Evolutionary conservation across 2,888 invertebrate species (phyloP).

Genomic region (Morpho deidamia): DNA sequence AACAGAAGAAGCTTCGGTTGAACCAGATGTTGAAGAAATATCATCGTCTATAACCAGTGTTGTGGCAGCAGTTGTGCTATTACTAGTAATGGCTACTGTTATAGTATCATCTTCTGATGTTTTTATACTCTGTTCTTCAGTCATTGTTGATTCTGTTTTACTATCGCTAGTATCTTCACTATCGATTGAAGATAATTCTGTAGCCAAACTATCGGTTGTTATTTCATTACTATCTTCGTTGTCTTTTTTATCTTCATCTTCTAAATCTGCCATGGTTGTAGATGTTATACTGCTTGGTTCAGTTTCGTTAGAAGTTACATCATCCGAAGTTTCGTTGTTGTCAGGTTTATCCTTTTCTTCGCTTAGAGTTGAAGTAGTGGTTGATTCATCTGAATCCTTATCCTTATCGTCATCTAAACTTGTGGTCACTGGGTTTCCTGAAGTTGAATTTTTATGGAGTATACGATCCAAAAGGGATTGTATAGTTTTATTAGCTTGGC

Average conservation of each 20-base stretch:
- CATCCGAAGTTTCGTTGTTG: too few species aligned
- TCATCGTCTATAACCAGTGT: background rate
- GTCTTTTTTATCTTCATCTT: background rate
- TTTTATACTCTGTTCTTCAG: background rate
- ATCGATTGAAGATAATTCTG: background rate
- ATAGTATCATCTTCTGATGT: background rate
- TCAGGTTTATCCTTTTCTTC: too few species aligned
- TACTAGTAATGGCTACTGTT: background rate
- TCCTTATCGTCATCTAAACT: background rate
- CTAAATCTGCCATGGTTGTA: too few species aligned
- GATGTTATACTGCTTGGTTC: too few species aligned
- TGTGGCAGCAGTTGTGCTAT: background rate
- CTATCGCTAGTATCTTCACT: background rate
- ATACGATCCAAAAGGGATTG: background rate
- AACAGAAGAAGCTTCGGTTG: background rate
- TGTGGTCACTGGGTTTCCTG: background rate
- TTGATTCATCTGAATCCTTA: background rate
- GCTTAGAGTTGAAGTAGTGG: too few species aligned
- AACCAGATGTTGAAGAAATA: background rate
- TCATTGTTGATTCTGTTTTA: too few species aligned
- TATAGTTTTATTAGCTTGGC: constrained; percentile 6
- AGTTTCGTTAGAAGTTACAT: too few species aligned
- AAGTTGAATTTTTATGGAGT: background rate
- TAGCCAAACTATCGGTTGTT: background rate
- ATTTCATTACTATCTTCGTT: background rate